Percentiles rank a stretch among this genome's conserved stretches.
phyloP scores from a whole-genome alignment of 2,113 vertebrate genomes.

The Tetraodon nigroviridis region DNA sequence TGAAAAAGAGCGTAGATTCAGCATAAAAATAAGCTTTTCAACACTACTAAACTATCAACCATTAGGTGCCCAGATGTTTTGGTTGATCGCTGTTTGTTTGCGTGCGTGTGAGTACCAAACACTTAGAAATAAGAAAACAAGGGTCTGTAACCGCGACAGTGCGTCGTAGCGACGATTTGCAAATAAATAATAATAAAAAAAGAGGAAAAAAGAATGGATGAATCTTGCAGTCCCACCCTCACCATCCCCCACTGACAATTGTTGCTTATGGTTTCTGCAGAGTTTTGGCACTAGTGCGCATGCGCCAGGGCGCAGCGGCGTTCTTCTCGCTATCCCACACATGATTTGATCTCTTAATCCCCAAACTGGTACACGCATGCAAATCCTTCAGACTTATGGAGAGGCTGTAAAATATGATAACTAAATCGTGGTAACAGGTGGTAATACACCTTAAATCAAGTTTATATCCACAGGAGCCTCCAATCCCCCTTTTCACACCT shows the following conservation, averaged over 20 bases:
- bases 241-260: conserved; percentile 12
- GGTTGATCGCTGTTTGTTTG: not conserved
- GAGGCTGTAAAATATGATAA: not conserved
- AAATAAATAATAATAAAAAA: conserved; percentile 14
- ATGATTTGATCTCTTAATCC: conserved; percentile 3
- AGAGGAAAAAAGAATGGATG: conserved; percentile 17
- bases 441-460: not conserved
- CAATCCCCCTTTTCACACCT: not conserved
- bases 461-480: not conserved
- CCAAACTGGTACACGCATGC: conserved; percentile 8
- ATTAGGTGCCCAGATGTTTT: not conserved
- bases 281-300: conserved; percentile 52
- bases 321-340: conserved; percentile 12
- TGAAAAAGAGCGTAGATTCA: no score
- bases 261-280: conserved; percentile 34
- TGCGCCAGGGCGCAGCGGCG: conserved; percentile 31
- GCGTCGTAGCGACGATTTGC: not conserved
- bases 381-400: not conserved
- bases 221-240: conserved; percentile 12
- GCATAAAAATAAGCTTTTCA: no score
- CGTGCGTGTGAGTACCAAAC: not conserved
- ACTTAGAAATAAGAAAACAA: not conserved
- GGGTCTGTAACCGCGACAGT: not conserved
- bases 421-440: not conserved
- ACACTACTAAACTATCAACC: no score